Evolutionary conservation across 2,888 invertebrate species (phyloP), one percentile per base, ranked within the genome.

Genomic region (Drosophila melanosoma): DNA sequence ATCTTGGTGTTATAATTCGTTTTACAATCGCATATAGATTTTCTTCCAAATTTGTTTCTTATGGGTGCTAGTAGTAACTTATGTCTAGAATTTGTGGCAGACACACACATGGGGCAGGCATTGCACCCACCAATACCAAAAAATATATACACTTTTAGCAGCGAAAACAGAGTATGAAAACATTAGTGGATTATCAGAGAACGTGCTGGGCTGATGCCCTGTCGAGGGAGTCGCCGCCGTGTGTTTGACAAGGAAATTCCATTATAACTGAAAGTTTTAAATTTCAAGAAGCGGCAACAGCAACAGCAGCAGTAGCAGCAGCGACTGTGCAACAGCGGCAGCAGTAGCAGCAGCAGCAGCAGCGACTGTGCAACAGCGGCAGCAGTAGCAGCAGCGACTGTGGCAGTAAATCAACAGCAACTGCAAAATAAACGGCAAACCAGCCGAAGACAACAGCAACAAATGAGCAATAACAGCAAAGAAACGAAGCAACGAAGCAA

Each of bases 261-360:
- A 87, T 87, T 87, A 87, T 83, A 87, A 82, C 86, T 86, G 83
- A 79, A 86, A 82, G 77, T 77, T 87, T 83, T 72, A 82, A 85
- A 78, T 85, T 87, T 85, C 51, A 57, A 26, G 38, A 69, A 72
- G 56, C 56, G 63, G 53, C 69, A 76, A 36, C 62, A 61, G 38
- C 49, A 58, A n/a, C 17, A 40, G 12, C 61, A 57, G 40, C 49
- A 59, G 7, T 45, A 26, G 35, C 76, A 76, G 67, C 76, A 76
- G 57, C 77, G 77, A 77, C 75, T 71, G 77, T 69, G 73, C 68
- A 68, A 56, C 40, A 69, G 35, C 56, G 61, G 32, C 32, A 56
- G 11, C 42, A 69, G 23, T 23, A 23, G 23, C 35, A 60, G 36
- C 35, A 40, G 70, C 74, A 79, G 69, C 70, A 74, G 70, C 78